Percentiles rank a stretch among this genome's conserved stretches.
These are phyloP conservation scores for Podilymbus podiceps DNA, from an alignment of 2,113 vertebrate species.

Conservation along the genomic window DNA sequence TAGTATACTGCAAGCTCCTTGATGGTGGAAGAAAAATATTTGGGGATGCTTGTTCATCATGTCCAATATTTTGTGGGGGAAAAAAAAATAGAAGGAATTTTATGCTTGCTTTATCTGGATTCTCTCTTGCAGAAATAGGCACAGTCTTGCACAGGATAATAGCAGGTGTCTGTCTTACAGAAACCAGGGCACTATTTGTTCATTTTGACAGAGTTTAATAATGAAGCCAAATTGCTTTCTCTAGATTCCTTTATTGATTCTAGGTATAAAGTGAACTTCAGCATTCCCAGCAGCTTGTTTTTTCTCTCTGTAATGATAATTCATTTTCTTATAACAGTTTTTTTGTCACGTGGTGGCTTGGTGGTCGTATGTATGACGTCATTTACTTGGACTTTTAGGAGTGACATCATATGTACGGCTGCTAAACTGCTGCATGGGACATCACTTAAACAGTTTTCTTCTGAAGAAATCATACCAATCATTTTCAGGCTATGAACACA, in stretches of 20 bases:
- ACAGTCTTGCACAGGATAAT: neutral
- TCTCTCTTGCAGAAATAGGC: neutral
- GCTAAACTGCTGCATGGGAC: slow-evolving; percentile 92
- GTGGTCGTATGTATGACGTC: slow-evolving; percentile 96
- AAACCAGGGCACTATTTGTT: neutral
- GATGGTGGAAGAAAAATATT: neutral
- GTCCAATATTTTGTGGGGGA: neutral
- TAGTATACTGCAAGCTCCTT: neutral
- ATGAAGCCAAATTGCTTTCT: neutral
- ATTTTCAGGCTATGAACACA: neutral
- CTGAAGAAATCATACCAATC: slow-evolving; percentile 25
- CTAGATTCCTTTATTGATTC: slow-evolving; percentile 9
- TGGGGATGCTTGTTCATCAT: neutral
- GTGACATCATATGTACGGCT: slow-evolving; percentile 98
- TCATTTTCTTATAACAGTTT: neutral
- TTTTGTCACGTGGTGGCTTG: slow-evolving; percentile 84
- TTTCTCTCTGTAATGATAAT: neutral
- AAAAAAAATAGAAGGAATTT: neutral
- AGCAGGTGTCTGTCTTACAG: neutral
- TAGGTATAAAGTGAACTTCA: slow-evolving; percentile 1
- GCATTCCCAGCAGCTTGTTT: neutral
- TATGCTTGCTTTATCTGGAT: neutral
- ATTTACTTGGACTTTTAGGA: slow-evolving; percentile 92
- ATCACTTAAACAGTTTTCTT: slow-evolving; percentile 66
- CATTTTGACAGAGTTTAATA: neutral